Percentiles rank a stretch among this genome's conserved stretches.
Conservation (phyloP, 1,140 invertebrate genomes). For the Coenobita brevimanus region DNA sequence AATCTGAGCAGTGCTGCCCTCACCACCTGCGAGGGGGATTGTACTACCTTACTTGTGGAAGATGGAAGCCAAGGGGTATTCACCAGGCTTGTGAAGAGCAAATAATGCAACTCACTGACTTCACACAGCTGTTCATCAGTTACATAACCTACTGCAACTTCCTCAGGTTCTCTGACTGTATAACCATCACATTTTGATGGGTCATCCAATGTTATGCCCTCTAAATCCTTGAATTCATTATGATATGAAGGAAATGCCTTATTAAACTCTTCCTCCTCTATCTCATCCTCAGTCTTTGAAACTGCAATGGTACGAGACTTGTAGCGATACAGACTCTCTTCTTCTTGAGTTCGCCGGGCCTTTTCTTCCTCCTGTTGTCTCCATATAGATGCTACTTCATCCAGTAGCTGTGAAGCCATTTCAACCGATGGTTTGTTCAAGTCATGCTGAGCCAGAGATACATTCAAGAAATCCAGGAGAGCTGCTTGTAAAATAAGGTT, state of each 20-base stretch:
- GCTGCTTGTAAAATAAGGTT: constrained; percentile 63
- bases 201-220: constrained; percentile 62
- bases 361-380: constrained; percentile 82
- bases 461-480: constrained; percentile 68
- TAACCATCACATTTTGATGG: constrained; percentile 1
- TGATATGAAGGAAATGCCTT: constrained; percentile 85
- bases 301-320: constrained; percentile 76
- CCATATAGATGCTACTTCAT: constrained; percentile 82
- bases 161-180: constrained; percentile 1
- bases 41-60: not conserved
- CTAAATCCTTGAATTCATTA: constrained; percentile 75
- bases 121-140: constrained; percentile 72
- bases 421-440: constrained; percentile 73
- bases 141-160: constrained; percentile 63
- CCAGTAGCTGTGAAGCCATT: constrained; percentile 77
- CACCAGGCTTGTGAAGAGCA: constrained; percentile 70
- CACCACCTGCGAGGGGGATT: constrained; percentile 29
- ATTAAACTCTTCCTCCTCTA: constrained; percentile 81
- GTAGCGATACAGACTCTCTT: constrained; percentile 87
- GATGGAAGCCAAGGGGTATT: constrained; percentile 70
- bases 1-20: constrained; percentile 31
- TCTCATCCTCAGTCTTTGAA: constrained; percentile 82
- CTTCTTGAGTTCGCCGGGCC: constrained; percentile 81
- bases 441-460: constrained; percentile 72
- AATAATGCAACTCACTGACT: constrained; percentile 71